Evolutionary conservation across 2,797 vertebrate species (phyloP), one percentile per base, ranked within the genome.

Genomic region (Malacoctenus gilli): DNA sequence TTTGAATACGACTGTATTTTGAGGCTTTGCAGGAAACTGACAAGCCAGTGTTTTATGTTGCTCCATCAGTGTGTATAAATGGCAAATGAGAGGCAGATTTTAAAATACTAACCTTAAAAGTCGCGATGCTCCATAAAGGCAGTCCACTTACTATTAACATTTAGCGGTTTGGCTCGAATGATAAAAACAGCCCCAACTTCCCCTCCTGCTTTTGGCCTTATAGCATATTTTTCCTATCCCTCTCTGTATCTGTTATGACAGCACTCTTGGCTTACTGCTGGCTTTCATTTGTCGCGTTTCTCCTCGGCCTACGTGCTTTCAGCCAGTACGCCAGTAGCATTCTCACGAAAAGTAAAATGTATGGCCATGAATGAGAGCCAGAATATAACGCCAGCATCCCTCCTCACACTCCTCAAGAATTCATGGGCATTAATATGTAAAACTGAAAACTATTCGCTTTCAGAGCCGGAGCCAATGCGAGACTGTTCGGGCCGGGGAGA

Each of bases 381-480:
- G 18, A 21, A 54, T 47, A 40, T 32, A 49, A 34, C 54, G 38
- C 5, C 19, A 46, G 14, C 46, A 32, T 15, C 16, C 9, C 4
- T 19, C 9, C 4, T 19, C 15, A 31, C 15, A 56, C 30, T 56
- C 28, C 12, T 42, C 19, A 47, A 25, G 38, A 54, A 22, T 15
- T 38, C 31, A 36, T 38, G 47, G 60, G 60, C 61, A 63, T 78
- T 32, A 55, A 67, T 70, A 75, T 61, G 32, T 63, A 59, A 80
- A 75, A 63, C 52, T 49, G 65, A 69, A 70, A 19, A 15, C 13
- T 11, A 9, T 41, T 62, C n/a, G 36, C 48, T 58, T 52, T 65
- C 46, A 59, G 35, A 52, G 37, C 60, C 39, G 1, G 2, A 56
- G 34, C 48, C 31, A 7, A 18, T 46, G 22, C 71, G 49, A 28